phyloP scores from a whole-genome alignment of 1,140 invertebrate genomes.

The Polypedilum vanderplanki region DNA sequence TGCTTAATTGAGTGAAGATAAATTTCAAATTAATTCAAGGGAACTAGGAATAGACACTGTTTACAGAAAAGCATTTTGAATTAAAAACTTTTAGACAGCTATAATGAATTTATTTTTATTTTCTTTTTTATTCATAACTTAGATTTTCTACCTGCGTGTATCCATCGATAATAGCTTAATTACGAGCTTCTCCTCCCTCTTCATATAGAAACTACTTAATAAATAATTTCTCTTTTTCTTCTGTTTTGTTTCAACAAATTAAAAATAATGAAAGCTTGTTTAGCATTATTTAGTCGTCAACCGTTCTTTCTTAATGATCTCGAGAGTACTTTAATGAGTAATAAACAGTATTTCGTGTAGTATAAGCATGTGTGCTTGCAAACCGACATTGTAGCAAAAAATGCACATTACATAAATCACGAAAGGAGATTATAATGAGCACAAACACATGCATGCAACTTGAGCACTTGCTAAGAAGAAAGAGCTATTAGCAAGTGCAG shows the following conservation, averaged over 20 bases:
- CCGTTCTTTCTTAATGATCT: background rate
- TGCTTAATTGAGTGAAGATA: no score
- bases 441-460: background rate
- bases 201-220: background rate
- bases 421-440: background rate
- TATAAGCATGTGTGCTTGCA: background rate
- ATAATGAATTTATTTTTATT: no score
- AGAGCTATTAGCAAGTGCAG: background rate
- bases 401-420: conserved; percentile 6
- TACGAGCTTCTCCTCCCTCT: background rate
- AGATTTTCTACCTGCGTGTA: background rate
- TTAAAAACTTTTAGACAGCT: background rate
- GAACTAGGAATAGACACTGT: no score
- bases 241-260: conserved; percentile 13
- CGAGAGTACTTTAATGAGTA: background rate
- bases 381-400: background rate
- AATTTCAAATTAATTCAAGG: background rate
- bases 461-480: background rate
- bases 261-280: conserved; percentile 19
- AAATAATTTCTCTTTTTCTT: background rate
- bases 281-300: conserved; percentile 18
- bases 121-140: no score
- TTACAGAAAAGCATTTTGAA: no score
- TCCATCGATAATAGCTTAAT: conserved; percentile 28
- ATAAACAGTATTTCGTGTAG: background rate